Percentiles rank a stretch among this genome's conserved stretches.
phyloP scores from a whole-genome alignment of 2,888 invertebrate genomes.

The Himalopsyche kuldschensis region DNA sequence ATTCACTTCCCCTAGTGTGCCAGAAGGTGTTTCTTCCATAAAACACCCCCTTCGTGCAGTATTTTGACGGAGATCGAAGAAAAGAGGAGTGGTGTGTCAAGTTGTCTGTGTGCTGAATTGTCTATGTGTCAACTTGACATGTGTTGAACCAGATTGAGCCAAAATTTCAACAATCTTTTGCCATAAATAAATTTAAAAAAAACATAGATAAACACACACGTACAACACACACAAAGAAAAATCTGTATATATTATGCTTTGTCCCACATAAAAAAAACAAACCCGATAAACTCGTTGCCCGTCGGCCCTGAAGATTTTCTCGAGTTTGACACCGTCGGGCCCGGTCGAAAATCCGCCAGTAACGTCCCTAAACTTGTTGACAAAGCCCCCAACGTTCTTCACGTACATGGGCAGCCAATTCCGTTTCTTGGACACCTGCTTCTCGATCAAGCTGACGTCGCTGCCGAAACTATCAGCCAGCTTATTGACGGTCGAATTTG shows the following conservation, averaged over 20 bases:
- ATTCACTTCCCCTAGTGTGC: no score
- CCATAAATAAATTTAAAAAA: neutral
- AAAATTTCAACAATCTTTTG: neutral
- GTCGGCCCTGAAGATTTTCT: slow-evolving; percentile 31
- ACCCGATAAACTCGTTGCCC: slow-evolving; percentile 37
- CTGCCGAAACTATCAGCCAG: neutral
- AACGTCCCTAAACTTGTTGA: slow-evolving; percentile 34
- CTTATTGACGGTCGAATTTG: neutral
- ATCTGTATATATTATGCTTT: neutral
- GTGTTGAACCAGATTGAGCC: no score
- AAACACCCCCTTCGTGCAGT: no score
- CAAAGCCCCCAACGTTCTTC: neutral
- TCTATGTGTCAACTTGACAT: no score
- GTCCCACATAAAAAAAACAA: neutral
- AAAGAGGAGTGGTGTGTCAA: no score
- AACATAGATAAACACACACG: no score
- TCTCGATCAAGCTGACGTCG: neutral
- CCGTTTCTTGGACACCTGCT: neutral
- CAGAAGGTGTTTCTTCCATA: no score
- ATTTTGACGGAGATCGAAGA: no score
- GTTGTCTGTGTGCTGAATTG: no score
- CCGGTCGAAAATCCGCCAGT: neutral
- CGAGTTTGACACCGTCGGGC: neutral
- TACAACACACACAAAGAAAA: no score
- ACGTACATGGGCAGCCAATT: slow-evolving; percentile 28